Base-by-base conservation (phyloP, 2,888 invertebrate genomes). In the Perizoma flavofasciatum region DNA sequence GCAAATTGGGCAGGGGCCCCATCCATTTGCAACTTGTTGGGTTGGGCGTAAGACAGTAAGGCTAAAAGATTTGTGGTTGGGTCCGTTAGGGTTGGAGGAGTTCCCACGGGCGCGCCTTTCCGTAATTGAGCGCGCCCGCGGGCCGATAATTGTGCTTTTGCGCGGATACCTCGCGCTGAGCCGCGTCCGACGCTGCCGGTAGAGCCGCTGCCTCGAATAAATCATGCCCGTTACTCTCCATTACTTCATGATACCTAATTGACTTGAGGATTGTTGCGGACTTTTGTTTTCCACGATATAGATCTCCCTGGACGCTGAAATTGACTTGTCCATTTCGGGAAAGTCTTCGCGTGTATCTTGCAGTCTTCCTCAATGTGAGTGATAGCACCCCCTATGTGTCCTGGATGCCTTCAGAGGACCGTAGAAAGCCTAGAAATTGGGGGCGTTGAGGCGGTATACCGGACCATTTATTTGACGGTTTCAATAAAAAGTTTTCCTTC, bases 111-210 rank as follows among this genome's bases (percentile, higher is more conserved):
- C 81, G 83, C 85, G 81, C 88, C 92, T 88, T 83, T 82, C 87
- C 83, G 92, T 91, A 91, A 92, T 91, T 90, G 92, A 91, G 91
- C 86, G 91, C 88, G 89, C 89, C 91, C 83, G 89, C 88, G 91
- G 91, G 88, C 90, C 90, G 89, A 91, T 90, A 90, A 90, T 89
- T 89, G 91, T 85, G 86, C 83, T 82, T 80, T 81, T 83, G 79
- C 84, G 86, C 88, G 84, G 81, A 80, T 79, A 77, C 78, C 74
- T 74, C 72, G 74, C 71, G 75, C 77, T 74, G 68, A 70, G 40
- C 61, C 70, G 68, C 78, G 77, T 68, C 75, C 74, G 74, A 72
- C 68, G 65, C 55, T 41, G 55, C 64, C 58, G 33, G 47, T 47
- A 37, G 54, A 61, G 65, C 62, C 71, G 66, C 70, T 76, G 76